A percentile compares a stretch with the other conserved stretches of the same genome.
phyloP scores from a whole-genome alignment of 1,140 invertebrate species.

The Zaprionus kolodkinae region DNA sequence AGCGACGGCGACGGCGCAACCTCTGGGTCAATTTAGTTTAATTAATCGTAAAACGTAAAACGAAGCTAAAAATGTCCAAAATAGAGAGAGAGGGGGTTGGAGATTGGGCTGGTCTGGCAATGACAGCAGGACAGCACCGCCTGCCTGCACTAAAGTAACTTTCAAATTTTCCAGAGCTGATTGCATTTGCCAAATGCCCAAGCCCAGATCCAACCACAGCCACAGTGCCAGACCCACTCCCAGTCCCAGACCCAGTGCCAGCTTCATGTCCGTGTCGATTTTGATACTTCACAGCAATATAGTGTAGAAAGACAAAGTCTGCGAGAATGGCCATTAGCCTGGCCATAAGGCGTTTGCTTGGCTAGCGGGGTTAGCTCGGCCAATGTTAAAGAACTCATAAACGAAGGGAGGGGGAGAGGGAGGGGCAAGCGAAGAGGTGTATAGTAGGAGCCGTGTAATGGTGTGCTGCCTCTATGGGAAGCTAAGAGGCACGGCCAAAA shows the following conservation, averaged over 20 bases:
- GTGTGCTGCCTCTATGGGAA: slow-evolving; percentile 32
- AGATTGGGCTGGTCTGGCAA: slow-evolving; percentile 5
- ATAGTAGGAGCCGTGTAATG: slow-evolving; percentile 11
- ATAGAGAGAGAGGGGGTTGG: not conserved
- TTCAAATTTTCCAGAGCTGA: slow-evolving; percentile 52
- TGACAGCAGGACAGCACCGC: slow-evolving; percentile 12
- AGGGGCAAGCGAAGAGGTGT: not conserved
- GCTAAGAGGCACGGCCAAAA: slow-evolving; percentile 39
- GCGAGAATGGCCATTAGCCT: slow-evolving; percentile 25
- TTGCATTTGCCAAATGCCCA: slow-evolving; percentile 41
- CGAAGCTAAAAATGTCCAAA: slow-evolving; percentile 34
- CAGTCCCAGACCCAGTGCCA: not conserved
- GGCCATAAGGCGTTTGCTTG: slow-evolving; percentile 51
- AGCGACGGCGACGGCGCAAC: slow-evolving; percentile 16
- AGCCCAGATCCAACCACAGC: not conserved
- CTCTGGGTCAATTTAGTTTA: slow-evolving; percentile 67
- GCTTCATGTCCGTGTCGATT: slow-evolving; percentile 7
- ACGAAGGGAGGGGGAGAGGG: not conserved
- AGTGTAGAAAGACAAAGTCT: slow-evolving; percentile 35
- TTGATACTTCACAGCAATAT: slow-evolving; percentile 23
- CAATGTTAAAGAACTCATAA: slow-evolving; percentile 77
- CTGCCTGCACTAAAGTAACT: slow-evolving; percentile 25
- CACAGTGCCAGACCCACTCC: no score
- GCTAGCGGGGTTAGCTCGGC: slow-evolving; percentile 34
- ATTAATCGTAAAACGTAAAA: slow-evolving; percentile 60